Evolutionary conservation across 2,888 invertebrate species (phyloP).

Genomic region (Cheilosia vulpina): DNA sequence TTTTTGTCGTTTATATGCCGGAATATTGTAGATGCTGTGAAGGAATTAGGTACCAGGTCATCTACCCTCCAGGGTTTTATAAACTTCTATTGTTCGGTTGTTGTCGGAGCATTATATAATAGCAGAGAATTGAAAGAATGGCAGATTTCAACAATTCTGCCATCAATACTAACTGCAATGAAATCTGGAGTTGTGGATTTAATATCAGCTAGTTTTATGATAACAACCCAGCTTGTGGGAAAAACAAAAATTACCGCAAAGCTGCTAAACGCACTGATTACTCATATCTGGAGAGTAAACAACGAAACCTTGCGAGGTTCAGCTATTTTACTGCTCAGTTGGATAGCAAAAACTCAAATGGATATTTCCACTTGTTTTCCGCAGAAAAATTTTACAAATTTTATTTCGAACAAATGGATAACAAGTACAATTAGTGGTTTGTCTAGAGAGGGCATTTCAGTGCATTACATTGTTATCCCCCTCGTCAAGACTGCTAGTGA

Average conservation of each 20-base stretch:
- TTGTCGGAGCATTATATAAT: constrained; percentile 88
- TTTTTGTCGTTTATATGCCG: constrained; percentile 87
- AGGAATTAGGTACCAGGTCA: constrained; percentile 85
- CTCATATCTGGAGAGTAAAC: constrained; percentile 85
- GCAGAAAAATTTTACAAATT: constrained; percentile 84
- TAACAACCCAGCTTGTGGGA: constrained; percentile 88
- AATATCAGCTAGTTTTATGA: constrained; percentile 89
- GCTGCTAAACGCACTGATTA: constrained; percentile 86
- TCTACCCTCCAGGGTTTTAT: constrained; percentile 88
- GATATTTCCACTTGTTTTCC: constrained; percentile 84
- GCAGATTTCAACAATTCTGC: constrained; percentile 88
- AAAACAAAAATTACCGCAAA: constrained; percentile 86
- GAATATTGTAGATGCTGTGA: constrained; percentile 85
- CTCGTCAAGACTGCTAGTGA: constrained; percentile 85
- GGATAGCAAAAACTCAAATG: constrained; percentile 88
- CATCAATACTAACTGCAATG: constrained; percentile 89
- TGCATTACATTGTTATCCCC: constrained; percentile 85
- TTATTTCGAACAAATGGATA: constrained; percentile 84
- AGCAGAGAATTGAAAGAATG: constrained; percentile 85
- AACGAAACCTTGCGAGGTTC: constrained; percentile 86
- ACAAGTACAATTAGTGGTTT: constrained; percentile 84
- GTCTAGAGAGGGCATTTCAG: constrained; percentile 85
- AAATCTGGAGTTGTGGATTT: constrained; percentile 88
- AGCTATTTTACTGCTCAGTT: constrained; percentile 87
- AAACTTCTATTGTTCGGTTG: constrained; percentile 91